Evolutionary conservation across 2,113 vertebrate genomes (phyloP).

Genomic region (Jaculus jaculus): DNA sequence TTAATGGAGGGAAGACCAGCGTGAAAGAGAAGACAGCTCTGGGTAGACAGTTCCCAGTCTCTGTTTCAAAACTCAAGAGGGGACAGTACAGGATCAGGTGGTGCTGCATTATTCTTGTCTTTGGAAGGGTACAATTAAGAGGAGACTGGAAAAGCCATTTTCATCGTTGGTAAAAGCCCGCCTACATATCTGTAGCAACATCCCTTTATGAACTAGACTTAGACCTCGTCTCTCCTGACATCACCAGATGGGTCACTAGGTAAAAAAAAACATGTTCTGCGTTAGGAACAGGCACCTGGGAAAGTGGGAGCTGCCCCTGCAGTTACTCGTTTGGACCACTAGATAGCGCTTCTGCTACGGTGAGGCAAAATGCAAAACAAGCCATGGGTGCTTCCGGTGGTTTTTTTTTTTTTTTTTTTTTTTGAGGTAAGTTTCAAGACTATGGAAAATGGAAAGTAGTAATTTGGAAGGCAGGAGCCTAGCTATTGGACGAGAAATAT

Average conservation of each 20-base stretch:
- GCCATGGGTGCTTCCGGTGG: rapidly evolving
- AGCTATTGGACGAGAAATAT: not conserved
- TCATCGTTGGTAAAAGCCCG: not conserved
- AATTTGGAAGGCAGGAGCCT: not conserved
- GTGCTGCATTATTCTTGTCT: no score
- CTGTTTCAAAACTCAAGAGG: not conserved
- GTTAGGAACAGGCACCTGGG: rapidly evolving
- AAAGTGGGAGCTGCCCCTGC: not conserved
- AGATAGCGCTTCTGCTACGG: constrained; percentile 59
- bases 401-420: not conserved
- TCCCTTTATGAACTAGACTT: not conserved
- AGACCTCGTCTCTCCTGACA: not conserved
- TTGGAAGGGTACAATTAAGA: no score
- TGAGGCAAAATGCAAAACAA: constrained; percentile 63
- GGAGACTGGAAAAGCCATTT: not conserved
- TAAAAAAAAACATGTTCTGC: not conserved
- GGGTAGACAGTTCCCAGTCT: not conserved
- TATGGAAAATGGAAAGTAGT: no score
- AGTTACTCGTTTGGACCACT: not conserved
- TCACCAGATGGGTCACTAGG: not conserved
- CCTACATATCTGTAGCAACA: not conserved
- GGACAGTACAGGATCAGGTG: no score
- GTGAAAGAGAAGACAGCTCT: not conserved
- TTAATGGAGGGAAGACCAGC: not conserved
- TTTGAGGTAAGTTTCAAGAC: no score